phyloP scores from a whole-genome alignment of 2,888 invertebrate species.

The Rhorus exstirpatorius region DNA sequence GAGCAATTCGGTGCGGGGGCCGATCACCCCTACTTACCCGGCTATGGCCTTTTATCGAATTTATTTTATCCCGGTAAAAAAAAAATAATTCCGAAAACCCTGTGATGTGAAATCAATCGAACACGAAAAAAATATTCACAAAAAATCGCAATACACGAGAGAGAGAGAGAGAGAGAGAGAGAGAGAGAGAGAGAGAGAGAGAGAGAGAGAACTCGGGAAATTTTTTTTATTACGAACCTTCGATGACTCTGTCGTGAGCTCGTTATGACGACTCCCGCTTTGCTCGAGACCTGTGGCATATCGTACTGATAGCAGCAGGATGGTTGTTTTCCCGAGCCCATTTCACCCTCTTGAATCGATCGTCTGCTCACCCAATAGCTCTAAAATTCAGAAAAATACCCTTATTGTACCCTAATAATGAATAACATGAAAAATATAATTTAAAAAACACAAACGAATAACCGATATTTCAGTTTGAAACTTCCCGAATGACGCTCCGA shows the following conservation, averaged over 20 bases:
- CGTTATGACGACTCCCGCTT: conserved; percentile 96
- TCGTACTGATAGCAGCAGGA: conserved; percentile 79
- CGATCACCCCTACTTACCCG: too few relatives aligned
- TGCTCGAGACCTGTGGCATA: conserved; percentile 83
- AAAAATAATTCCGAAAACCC: background rate
- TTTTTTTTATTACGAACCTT: conserved; percentile 89
- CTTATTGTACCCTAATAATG: background rate
- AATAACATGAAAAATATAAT: background rate
- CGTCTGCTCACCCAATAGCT: conserved; percentile 86
- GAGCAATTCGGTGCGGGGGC: too few relatives aligned
- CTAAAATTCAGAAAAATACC: conserved; percentile 79
- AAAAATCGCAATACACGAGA: background rate
- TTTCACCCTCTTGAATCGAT: conserved; percentile 86
- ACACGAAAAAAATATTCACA: background rate
- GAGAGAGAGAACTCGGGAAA: too few relatives aligned
- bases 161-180: background rate
- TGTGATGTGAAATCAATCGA: too few relatives aligned
- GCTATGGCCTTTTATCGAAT: too few relatives aligned
- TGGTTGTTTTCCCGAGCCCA: conserved; percentile 74
- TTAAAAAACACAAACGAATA: too few relatives aligned
- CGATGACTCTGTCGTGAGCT: conserved; percentile 95
- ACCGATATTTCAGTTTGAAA: too few relatives aligned
- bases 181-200: background rate
- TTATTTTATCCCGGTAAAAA: background rate
- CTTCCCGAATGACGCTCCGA: too few relatives aligned